Evolutionary conservation across 2,113 vertebrate genomes (phyloP).

Genomic region (Thinocorus orbignyianus): DNA sequence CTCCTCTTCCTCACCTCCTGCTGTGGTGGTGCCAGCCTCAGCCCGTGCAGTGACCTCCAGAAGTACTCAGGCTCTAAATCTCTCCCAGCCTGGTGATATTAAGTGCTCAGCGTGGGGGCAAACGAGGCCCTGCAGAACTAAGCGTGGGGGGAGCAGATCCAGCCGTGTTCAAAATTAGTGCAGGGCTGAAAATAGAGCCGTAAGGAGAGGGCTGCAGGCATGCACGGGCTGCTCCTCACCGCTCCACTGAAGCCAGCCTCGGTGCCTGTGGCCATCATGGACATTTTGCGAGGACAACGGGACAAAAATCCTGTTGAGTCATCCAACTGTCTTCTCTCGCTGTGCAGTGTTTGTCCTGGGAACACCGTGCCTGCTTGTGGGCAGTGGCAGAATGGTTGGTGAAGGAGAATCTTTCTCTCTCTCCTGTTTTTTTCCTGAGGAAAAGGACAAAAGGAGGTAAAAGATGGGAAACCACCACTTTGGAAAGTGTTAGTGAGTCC

Average conservation of each 20-base stretch:
- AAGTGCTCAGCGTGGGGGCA: slow-evolving; percentile 39
- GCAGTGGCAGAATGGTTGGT: fast-evolving
- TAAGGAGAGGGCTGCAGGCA: neutral
- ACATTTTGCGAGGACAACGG: neutral
- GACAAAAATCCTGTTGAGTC: neutral
- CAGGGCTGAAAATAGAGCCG: slow-evolving; percentile 7
- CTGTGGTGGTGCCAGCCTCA: fast-evolving
- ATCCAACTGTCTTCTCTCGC: neutral
- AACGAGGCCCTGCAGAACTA: slow-evolving; percentile 16
- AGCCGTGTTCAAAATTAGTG: neutral
- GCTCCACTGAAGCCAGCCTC: fast-evolving
- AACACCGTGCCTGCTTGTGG: fast-evolving
- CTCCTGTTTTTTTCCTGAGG: neutral
- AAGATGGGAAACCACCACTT: neutral
- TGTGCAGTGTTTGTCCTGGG: fast-evolving
- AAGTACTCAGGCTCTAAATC: neutral
- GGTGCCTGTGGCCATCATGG: neutral
- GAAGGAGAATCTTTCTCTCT: neutral
- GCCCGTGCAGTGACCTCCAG: neutral
- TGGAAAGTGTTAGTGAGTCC: neutral
- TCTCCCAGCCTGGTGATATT: neutral
- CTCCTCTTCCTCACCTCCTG: neutral
- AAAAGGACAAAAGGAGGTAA: neutral
- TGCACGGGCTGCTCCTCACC: neutral
- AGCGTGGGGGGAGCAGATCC: neutral